Conservation (phyloP, 2,888 invertebrate genomes). For the Stenurella melanura region DNA sequence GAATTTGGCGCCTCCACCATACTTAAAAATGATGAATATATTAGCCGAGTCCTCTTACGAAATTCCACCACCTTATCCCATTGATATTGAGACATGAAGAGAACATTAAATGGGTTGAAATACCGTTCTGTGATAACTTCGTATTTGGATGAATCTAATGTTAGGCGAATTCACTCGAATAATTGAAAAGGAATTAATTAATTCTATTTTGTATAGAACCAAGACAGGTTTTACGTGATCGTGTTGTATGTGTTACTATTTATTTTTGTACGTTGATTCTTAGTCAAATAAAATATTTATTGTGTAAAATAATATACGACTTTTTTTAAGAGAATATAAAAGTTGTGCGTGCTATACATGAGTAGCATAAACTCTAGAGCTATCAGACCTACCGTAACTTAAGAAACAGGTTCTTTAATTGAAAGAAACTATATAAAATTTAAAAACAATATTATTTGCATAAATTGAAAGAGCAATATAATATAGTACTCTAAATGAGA, state of each 20-base stretch:
- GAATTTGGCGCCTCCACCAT: slow-evolving; percentile 35
- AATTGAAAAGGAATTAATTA: not conserved
- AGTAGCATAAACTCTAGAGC: too few relatives aligned
- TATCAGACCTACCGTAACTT: too few relatives aligned
- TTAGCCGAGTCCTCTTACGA: slow-evolving; percentile 26
- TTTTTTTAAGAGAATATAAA: too few relatives aligned
- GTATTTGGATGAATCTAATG: not conserved
- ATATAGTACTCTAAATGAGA: too few relatives aligned
- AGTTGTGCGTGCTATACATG: too few relatives aligned
- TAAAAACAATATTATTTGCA: too few relatives aligned
- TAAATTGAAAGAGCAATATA: too few relatives aligned
- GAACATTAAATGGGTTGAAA: not conserved
- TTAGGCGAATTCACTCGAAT: not conserved
- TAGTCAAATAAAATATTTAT: not conserved
- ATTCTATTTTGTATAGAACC: not conserved
- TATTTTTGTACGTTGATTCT: not conserved
- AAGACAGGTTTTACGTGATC: not conserved
- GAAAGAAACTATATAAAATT: too few relatives aligned
- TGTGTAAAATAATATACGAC: not conserved
- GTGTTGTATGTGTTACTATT: not conserved
- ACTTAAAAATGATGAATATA: not conserved
- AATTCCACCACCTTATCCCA: slow-evolving; percentile 29
- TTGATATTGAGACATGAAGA: not conserved
- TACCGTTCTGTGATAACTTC: not conserved
- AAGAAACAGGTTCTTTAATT: too few relatives aligned